Conservation (phyloP, 2,113 vertebrate species). For the Parus major region DNA sequence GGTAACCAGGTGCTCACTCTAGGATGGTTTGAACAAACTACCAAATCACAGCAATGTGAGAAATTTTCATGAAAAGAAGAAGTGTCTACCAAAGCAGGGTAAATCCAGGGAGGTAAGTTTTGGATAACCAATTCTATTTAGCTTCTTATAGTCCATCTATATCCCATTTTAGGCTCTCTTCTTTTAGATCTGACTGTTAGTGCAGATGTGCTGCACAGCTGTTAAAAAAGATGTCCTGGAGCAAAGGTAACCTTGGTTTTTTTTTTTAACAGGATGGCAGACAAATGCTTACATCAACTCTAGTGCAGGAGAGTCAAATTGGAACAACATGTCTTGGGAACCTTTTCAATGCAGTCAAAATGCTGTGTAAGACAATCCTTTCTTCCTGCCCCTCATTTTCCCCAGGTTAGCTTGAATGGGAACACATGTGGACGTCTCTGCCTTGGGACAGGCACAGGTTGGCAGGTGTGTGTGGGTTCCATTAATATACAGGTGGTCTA, state of each 20-base stretch:
- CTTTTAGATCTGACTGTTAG: not conserved
- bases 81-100: not conserved
- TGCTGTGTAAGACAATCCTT: not conserved
- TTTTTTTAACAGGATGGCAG: not conserved
- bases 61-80: not conserved
- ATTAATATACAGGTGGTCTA: not conserved
- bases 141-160: not conserved
- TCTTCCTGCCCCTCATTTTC: not conserved
- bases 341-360: not conserved
- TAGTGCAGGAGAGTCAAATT: not conserved
- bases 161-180: not conserved
- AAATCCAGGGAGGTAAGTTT: not conserved
- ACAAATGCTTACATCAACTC: not conserved
- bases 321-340: fast-evolving
- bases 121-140: not conserved
- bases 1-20: not conserved
- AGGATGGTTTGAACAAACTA: not conserved
- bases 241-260: not conserved
- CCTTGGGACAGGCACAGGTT: not conserved
- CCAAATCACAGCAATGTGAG: not conserved
- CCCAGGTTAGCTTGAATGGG: not conserved
- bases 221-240: not conserved
- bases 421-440: not conserved
- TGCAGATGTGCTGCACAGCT: not conserved
- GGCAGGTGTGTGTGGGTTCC: not conserved